These are phyloP conservation scores for Otis tarda DNA, from an alignment of 2,113 vertebrate genomes.

Conservation along the genomic window DNA sequence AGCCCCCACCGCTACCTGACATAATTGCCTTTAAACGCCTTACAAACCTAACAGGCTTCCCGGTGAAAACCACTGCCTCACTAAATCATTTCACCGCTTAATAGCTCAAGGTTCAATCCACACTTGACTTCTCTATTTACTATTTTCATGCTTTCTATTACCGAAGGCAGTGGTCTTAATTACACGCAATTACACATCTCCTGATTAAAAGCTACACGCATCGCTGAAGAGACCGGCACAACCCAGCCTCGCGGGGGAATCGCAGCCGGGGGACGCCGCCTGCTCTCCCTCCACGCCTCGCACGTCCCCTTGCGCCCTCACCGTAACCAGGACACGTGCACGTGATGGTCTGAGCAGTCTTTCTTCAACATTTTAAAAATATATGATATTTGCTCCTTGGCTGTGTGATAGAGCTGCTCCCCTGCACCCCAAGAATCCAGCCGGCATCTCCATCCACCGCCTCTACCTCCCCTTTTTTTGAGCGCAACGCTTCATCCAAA, in stretches of 20 bases:
- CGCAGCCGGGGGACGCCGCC: accelerated
- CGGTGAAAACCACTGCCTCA: neutral
- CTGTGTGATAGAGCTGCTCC: neutral
- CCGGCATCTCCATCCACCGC: neutral
- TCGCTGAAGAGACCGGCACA: neutral
- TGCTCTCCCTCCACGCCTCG: accelerated
- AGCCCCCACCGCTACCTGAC: neutral
- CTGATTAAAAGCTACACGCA: neutral
- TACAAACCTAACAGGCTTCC: neutral
- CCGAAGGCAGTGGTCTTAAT: neutral
- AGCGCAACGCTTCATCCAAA: neutral
- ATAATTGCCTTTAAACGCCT: neutral
- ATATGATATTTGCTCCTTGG: neutral
- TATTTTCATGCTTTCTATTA: neutral
- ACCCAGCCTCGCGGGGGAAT: accelerated
- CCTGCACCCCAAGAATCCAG: neutral
- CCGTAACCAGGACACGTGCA: neutral
- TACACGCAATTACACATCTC: neutral
- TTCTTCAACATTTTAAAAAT: neutral
- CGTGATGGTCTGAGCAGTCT: neutral
- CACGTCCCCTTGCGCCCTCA: accelerated
- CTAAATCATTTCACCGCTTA: neutral
- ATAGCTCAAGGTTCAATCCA: neutral
- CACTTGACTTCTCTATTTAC: neutral
- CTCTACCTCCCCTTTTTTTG: neutral